phyloP scores from a whole-genome alignment of 2,888 invertebrate species.

The Cheilosia pagana region DNA sequence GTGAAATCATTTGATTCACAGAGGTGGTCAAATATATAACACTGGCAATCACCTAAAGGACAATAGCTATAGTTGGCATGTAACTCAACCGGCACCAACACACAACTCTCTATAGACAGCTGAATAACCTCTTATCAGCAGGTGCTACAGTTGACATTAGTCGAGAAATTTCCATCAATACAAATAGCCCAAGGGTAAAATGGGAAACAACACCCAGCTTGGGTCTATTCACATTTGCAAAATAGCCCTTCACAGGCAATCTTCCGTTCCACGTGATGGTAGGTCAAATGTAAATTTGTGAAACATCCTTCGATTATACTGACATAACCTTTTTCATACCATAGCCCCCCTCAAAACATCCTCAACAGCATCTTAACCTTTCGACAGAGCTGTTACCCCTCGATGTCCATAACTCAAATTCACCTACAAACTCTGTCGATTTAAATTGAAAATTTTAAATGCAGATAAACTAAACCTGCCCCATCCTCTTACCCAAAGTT shows the following conservation, averaged over 20 bases:
- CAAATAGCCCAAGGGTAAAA: too few species aligned
- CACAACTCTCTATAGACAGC: too few species aligned
- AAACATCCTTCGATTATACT: conserved; percentile 21
- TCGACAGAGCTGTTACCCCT: background rate
- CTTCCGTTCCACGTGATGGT: background rate
- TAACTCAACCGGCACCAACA: too few species aligned
- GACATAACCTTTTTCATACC: conserved; percentile 9
- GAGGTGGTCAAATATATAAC: too few species aligned
- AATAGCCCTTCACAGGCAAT: background rate
- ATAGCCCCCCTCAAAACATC: background rate
- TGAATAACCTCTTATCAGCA: too few species aligned
- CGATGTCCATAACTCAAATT: conserved; percentile 3
- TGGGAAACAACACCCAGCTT: too few species aligned
- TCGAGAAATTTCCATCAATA: too few species aligned
- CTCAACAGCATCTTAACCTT: background rate
- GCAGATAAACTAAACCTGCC: background rate
- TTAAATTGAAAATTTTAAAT: conserved; percentile 37
- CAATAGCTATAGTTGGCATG: too few species aligned
- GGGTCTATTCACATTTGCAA: too few species aligned
- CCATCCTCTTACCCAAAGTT: conserved; percentile 12
- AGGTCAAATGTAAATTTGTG: conserved; percentile 12
- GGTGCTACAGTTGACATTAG: too few species aligned
- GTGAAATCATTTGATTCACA: too few species aligned
- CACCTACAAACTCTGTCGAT: conserved; percentile 10
- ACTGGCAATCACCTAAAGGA: too few species aligned